Evolutionary conservation across 2,888 invertebrate genomes (phyloP), one percentile per base, ranked within the genome.

Genomic region (Camptogramma bilineatum): DNA sequence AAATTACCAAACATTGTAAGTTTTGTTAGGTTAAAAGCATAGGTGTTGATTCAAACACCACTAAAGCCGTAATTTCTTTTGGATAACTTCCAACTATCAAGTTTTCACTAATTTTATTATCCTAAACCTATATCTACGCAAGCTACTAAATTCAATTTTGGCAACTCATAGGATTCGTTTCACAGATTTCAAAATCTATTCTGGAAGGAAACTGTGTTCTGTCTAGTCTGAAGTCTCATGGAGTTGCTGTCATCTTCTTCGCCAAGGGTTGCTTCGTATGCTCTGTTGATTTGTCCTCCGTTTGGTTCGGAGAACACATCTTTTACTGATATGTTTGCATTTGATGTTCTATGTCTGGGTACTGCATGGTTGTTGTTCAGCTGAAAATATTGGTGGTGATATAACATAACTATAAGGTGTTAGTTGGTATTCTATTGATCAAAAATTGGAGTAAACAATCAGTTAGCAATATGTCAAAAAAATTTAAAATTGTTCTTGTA

Each of bases 281-380:
- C 97, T 73, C 96, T 94, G 86, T 97, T 97, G 4, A 96, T 92
- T 81, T 95, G 97, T 57, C 97, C 97, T 66, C 94, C 94, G 69
- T 94, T 95, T 0, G 95, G 95, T 82, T 96, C 96, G 3, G 92
- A 93, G 75, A 97, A 97, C 0, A 97, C 95, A 70, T 97, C 97
- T 77, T 97, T 97, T 7, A 96, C 96, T 72, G 96, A 96, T 73
- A 96, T 96, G 76, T 96, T 96, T 0, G 96, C 96, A 68, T 95
- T 97, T 44, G 97, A 97, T 64, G 95, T 94, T 53, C 97, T 94
- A 60, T 96, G 96, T 64, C 95, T 96, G 17, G 96, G 94, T 28
- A 90, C 93, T 39, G 94, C 91, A 19, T 91, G 94, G 28, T 95
- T 95, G 76, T 95, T 94, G 77, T 95, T 95, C 47, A 94, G 79